These are phyloP conservation scores for Drosophila arizonae DNA, from an alignment of 1,140 invertebrate genomes.

Conservation along the genomic window DNA sequence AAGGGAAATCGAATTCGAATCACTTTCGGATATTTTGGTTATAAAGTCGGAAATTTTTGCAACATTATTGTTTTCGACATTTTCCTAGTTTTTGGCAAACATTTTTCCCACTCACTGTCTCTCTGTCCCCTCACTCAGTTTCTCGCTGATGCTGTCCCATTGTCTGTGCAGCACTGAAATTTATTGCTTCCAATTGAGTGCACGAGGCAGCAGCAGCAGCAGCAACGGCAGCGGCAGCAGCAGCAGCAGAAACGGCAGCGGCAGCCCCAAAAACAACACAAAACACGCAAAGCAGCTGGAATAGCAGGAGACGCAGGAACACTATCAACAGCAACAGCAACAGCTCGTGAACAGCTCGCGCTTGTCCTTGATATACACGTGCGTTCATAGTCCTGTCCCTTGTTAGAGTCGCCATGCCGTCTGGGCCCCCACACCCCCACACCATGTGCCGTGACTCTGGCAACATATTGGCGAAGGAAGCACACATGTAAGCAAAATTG, in stretches of 20 bases:
- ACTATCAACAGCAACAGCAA: slow-evolving; percentile 47
- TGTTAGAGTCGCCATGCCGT: slow-evolving; percentile 12
- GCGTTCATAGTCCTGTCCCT: slow-evolving; percentile 47
- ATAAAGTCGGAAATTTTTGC: slow-evolving; percentile 82
- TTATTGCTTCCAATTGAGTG: slow-evolving; percentile 83
- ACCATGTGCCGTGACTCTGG: slow-evolving; percentile 13
- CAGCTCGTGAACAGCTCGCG: slow-evolving; percentile 66
- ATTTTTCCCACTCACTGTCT: slow-evolving; percentile 11
- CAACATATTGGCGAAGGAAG: slow-evolving; percentile 77
- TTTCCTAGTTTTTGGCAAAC: slow-evolving; percentile 61
- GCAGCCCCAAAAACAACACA: slow-evolving; percentile 46
- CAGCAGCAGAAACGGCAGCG: slow-evolving; percentile 55
- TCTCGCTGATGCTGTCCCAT: slow-evolving; percentile 32
- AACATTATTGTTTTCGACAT: slow-evolving; percentile 79
- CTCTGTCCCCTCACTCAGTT: slow-evolving; percentile 5
- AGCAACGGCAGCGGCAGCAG: slow-evolving; percentile 50
- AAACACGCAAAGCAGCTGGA: slow-evolving; percentile 11
- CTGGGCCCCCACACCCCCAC: slow-evolving; percentile 3
- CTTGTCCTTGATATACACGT: slow-evolving; percentile 79
- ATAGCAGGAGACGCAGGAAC: slow-evolving; percentile 14
- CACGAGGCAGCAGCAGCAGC: slow-evolving; percentile 66
- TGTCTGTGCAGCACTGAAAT: slow-evolving; percentile 70
- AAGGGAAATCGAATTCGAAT: slow-evolving; percentile 82
- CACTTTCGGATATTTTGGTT: slow-evolving; percentile 83
- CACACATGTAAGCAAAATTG: slow-evolving; percentile 82